phyloP scores from a whole-genome alignment of 2,888 invertebrate species.

The Rhaphigaster nebulosa region DNA sequence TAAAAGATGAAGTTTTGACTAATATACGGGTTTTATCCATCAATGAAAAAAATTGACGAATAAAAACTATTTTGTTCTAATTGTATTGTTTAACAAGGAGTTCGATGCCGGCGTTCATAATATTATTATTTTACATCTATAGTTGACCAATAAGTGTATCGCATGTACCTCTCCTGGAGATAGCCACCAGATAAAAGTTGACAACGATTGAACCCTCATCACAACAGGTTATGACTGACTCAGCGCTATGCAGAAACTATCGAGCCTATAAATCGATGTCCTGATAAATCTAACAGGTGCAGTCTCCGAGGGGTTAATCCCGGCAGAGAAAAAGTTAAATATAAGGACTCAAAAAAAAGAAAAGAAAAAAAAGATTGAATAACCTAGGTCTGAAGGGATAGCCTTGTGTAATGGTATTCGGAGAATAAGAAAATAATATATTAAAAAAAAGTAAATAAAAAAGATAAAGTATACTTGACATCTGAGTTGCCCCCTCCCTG shows the following conservation, averaged over 20 bases:
- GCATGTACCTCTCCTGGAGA: background rate
- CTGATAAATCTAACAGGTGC: constrained; percentile 34
- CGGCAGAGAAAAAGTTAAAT: constrained; percentile 40
- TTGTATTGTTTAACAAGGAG: background rate
- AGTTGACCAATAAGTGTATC: background rate
- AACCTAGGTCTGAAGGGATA: constrained; percentile 8
- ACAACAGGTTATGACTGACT: constrained; percentile 10
- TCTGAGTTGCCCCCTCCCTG: constrained; percentile 53
- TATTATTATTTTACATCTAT: background rate
- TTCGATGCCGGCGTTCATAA: background rate
- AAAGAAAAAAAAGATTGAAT: constrained; percentile 3
- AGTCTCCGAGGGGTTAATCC: constrained; percentile 1
- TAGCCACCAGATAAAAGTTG: background rate
- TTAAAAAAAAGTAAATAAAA: constrained; percentile 29
- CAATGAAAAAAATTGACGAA: too few relatives aligned
- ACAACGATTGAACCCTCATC: constrained; percentile 36
- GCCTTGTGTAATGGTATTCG: constrained; percentile 37
- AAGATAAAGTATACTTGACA: constrained; percentile 44
- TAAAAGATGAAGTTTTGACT: too few relatives aligned
- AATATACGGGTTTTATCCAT: too few relatives aligned
- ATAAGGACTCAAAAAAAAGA: background rate
- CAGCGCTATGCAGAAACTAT: constrained; percentile 44
- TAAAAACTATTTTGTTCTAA: too few relatives aligned
- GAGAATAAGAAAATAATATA: constrained; percentile 42
- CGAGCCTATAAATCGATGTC: background rate